Percentiles rank a stretch among this genome's conserved stretches.
Conservation (phyloP, 2,888 invertebrate genomes). For the Ormyrus thymus region DNA sequence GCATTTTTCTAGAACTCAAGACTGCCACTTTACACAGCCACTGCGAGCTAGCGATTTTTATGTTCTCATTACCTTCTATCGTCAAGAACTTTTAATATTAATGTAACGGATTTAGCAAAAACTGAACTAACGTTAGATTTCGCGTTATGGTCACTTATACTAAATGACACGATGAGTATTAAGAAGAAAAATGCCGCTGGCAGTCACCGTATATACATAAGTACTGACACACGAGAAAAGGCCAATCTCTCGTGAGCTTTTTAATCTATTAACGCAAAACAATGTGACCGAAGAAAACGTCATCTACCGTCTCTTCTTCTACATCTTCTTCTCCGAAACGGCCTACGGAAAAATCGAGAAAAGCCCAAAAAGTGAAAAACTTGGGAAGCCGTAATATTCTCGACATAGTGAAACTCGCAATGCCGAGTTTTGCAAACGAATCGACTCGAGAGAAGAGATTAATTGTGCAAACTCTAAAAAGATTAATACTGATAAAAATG, state of each 20-base stretch:
- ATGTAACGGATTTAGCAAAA: slow-evolving; percentile 12
- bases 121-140: slow-evolving; percentile 18
- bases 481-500: slow-evolving; percentile 32
- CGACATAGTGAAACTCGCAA: slow-evolving; percentile 26
- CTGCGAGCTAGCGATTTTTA: slow-evolving; percentile 43
- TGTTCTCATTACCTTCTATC: slow-evolving; percentile 31
- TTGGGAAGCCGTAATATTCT: slow-evolving; percentile 36
- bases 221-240: slow-evolving; percentile 22
- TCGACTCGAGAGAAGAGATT: slow-evolving; percentile 38
- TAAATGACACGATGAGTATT: slow-evolving; percentile 28
- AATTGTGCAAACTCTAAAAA: slow-evolving; percentile 40
- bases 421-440: slow-evolving; percentile 24
- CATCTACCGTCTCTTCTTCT: slow-evolving; percentile 34
- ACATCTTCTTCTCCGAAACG: slow-evolving; percentile 48
- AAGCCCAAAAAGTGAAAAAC: slow-evolving; percentile 30
- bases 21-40: slow-evolving; percentile 69
- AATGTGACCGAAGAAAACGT: slow-evolving; percentile 3
- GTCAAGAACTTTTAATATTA: slow-evolving; percentile 10
- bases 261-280: slow-evolving; percentile 16
- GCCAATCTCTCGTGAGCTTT: slow-evolving; percentile 36
- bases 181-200: slow-evolving; percentile 39
- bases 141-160: slow-evolving; percentile 18
- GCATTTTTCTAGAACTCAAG: slow-evolving; percentile 72
- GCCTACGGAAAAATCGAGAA: slow-evolving; percentile 49
- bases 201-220: slow-evolving; percentile 5